Conservation (phyloP, 2,888 invertebrate species). For the Polydesmus complanatus region DNA sequence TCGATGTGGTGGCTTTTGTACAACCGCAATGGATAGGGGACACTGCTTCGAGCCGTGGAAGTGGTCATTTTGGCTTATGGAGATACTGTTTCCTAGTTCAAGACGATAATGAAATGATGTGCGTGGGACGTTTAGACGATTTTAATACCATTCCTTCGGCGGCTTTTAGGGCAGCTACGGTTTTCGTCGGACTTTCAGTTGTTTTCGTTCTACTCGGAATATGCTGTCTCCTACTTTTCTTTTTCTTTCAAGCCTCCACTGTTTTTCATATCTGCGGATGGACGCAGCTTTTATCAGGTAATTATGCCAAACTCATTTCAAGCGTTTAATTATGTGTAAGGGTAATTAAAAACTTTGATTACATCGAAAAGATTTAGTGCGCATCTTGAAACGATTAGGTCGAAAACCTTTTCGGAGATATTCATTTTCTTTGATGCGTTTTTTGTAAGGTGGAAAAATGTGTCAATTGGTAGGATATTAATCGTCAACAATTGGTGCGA, state of each 20-base stretch:
- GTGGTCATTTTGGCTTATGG: constrained; percentile 86
- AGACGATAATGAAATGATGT: constrained; percentile 56
- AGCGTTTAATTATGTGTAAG: not conserved
- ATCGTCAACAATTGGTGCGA: no score
- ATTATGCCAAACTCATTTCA: constrained; percentile 30
- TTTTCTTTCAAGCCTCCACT: constrained; percentile 79
- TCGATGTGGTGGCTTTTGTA: constrained; percentile 85
- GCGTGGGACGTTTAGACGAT: constrained; percentile 69
- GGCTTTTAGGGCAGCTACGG: constrained; percentile 72
- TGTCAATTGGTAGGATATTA: no score
- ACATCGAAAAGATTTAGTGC: not conserved
- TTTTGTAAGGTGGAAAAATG: no score
- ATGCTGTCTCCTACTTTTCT: constrained; percentile 73
- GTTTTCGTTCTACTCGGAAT: constrained; percentile 72
- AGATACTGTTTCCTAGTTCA: constrained; percentile 58
- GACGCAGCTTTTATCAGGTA: constrained; percentile 91
- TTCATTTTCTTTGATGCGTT: no score
- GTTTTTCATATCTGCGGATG: constrained; percentile 89
- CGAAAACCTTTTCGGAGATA: not conserved
- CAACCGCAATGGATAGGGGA: constrained; percentile 83
- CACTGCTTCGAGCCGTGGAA: constrained; percentile 58
- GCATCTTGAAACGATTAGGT: not conserved
- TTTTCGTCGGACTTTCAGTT: constrained; percentile 74
- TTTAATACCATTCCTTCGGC: constrained; percentile 65
- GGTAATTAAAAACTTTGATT: not conserved